Evolutionary conservation across 37 sponge, comb jelly and placozoan genomes (phyloP), one percentile per base, ranked within the genome.

Genomic region (Oscarella lobularis): DNA sequence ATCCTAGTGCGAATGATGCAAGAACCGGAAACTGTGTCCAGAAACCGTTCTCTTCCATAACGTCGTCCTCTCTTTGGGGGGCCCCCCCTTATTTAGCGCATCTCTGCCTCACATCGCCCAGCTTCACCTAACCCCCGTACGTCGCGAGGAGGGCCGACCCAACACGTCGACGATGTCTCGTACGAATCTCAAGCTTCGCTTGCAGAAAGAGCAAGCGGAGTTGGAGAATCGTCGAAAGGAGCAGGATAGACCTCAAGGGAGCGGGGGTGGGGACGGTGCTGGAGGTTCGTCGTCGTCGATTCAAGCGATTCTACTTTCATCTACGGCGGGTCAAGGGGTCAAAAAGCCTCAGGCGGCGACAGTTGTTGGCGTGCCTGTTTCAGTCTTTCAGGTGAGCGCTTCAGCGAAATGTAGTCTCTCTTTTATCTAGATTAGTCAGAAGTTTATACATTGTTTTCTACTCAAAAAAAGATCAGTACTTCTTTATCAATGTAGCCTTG

Each of bases 291-390:
- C 60, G 14, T 48, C 14, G 9, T 48, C 14, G 9, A 20, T 48
- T 48, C 14, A 20, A 20, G 20, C 60, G 60, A 48, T 9, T n/a
- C n/a, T n/a, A n/a, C n/a, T n/a, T n/a, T n/a, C n/a, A n/a, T n/a
- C n/a, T n/a, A n/a, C n/a, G n/a, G n/a, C n/a, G n/a, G n/a, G n/a
- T n/a, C n/a, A n/a, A n/a, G n/a, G n/a, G n/a, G n/a, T n/a, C n/a
- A n/a, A n/a, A n/a, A n/a, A n/a, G n/a, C n/a, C n/a, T n/a, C n/a
- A n/a, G n/a, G n/a, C 14, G 14, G 20, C 60, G 9, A 48, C 60
- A 48, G 60, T 48, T 48, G 60, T 48, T 27, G 60, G 60, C 60
- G 60, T 48, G 20, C 60, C 60, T 27, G 60, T 48, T 48, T 48
- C 60, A 27, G 60, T 48, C 9, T 48, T 48, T 20, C 60, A 48